Base-by-base conservation (phyloP, 2,113 vertebrate genomes). In the Aspiorhynchus laticeps region DNA sequence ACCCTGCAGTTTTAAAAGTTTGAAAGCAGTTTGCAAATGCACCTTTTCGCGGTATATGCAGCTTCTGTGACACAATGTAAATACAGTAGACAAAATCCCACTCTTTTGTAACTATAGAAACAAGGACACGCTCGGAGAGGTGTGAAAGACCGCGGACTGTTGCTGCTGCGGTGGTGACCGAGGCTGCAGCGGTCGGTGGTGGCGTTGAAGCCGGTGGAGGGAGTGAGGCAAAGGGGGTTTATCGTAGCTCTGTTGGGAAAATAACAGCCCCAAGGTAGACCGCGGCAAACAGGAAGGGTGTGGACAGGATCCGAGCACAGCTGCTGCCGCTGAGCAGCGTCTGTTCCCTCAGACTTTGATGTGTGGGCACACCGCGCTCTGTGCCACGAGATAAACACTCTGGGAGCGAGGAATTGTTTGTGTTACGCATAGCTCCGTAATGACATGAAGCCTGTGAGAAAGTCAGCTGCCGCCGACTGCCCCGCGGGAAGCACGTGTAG, bases 211-310 rank as follows among this genome's bases (percentile, higher is more conserved):
- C 51, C 51, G 71, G 61, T 80, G 69, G 7, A 79, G 41, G 63
- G 61, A 84, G 85, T 2, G 48, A 31, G 80, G 84, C 75, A 74
- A 81, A 78, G 61, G 90, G 86, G 88, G 87, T 85, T 91, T 90
- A 86, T 92, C 92, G 90, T 93, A 43, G 38, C 91, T 85, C 80
- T 92, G 87, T 90, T 88, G 90, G 94, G 93, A 95, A 94, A 93
- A 94, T 91, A 95, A 95, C 93, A 93, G 92, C 87, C 93, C 94
- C 93, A 10, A 92, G 93, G 93, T 92, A 93, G 92, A 93, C 90
- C 90, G 89, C 92, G 87, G 89, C 93, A 92, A 95, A 95, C 96
- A 96, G 96, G 96, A 97, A 96, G 96, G 96, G 96, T 93, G 96
- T 95, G 95, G 94, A 94, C 95, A 95, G 95, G 95, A 95, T 96